phyloP scores from a whole-genome alignment of 2,113 vertebrate genomes.

The Carassius auratus region DNA sequence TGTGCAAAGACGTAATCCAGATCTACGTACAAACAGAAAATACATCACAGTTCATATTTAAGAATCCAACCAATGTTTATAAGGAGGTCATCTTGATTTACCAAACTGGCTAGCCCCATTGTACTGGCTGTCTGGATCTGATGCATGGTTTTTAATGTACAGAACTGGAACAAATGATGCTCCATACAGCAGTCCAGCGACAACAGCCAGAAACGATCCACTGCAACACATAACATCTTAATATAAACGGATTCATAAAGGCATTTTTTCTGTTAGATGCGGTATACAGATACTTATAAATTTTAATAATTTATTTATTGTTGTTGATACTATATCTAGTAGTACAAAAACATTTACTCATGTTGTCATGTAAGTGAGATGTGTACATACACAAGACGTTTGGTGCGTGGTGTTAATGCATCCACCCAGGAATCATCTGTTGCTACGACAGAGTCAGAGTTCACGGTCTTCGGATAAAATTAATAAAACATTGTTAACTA shows the following conservation, averaged over 20 bases:
- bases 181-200: conserved; percentile 77
- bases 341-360: background rate
- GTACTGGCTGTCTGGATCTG: conserved; percentile 73
- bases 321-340: too few relatives aligned
- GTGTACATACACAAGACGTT: conserved; percentile 77
- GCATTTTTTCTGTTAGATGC: background rate
- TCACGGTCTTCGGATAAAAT: conserved; percentile 68
- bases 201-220: conserved; percentile 76
- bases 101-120: conserved; percentile 83
- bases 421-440: conserved; percentile 77
- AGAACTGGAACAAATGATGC: conserved; percentile 83
- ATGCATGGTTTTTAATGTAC: conserved; percentile 84
- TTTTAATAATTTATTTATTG: too few relatives aligned
- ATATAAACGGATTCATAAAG: background rate
- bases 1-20: conserved; percentile 88
- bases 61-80: background rate
- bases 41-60: background rate
- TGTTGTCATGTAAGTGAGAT: background rate
- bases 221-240: conserved; percentile 61
- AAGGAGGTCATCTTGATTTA: conserved; percentile 60
- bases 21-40: conserved; percentile 70
- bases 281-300: too few relatives aligned
- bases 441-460: conserved; percentile 57
- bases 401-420: conserved; percentile 69
- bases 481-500: background rate